These are phyloP conservation scores for Amphipyra berbera DNA, from an alignment of 2,888 invertebrate genomes.

Conservation along the genomic window DNA sequence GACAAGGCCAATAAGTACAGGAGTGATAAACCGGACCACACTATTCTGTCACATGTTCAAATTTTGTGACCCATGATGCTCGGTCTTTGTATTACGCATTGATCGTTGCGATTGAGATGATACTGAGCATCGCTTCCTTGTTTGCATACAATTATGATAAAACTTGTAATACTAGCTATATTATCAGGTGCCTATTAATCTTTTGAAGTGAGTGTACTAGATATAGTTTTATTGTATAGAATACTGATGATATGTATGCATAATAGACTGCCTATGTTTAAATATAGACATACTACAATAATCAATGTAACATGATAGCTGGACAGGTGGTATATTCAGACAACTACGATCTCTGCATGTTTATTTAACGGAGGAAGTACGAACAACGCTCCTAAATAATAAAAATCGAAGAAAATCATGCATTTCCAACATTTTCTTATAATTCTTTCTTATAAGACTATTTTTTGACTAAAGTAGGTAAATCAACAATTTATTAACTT, in stretches of 20 bases:
- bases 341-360: neutral
- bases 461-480: neutral
- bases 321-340: conserved; percentile 16
- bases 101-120: no score
- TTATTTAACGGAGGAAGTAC: conserved; percentile 5
- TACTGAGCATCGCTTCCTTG: no score
- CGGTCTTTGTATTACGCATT: no score
- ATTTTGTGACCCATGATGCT: no score
- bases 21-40: neutral
- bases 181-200: conserved; percentile 6
- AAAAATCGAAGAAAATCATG: no score
- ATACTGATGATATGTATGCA: no score
- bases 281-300: neutral
- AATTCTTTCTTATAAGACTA: neutral
- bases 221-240: neutral
- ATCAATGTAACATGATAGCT: conserved; percentile 15
- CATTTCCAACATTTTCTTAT: neutral
- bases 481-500: conserved; percentile 70
- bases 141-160: neutral
- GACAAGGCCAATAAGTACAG: neutral
- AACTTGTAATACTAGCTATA: neutral
- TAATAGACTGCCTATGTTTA: neutral
- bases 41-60: no score
- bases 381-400: neutral
- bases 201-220: neutral